Conservation (phyloP, 37 sponge, comb jelly and placozoan genomes). For the Ephydatia muelleri region DNA sequence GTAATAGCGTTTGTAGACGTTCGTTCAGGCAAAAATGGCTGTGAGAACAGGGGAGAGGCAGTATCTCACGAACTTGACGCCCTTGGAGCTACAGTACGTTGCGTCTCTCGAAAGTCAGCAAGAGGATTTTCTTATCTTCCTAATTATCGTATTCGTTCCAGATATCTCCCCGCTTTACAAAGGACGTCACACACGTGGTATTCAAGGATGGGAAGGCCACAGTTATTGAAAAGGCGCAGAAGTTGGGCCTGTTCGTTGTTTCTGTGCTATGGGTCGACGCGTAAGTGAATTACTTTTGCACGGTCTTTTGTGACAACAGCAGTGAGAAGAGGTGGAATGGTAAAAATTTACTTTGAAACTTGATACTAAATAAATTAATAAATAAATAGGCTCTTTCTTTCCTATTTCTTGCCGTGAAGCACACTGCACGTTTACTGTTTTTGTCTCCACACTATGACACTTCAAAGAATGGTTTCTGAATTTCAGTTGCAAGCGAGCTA, state of each 20-base stretch:
- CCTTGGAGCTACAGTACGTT: constrained; percentile 74
- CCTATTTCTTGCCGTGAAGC: no score
- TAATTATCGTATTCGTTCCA: not conserved
- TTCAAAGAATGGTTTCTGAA: not conserved
- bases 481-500: constrained; percentile 41
- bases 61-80: constrained; percentile 42
- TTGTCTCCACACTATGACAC: not conserved
- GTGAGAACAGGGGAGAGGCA: constrained; percentile 52
- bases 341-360: no score
- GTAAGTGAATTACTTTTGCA: constrained; percentile 32
- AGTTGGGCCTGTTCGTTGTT: constrained; percentile 36
- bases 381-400: no score
- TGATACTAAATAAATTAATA: no score
- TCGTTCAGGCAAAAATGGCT: constrained; percentile 50
- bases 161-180: constrained; percentile 52
- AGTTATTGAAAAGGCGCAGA: constrained; percentile 46
- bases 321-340: no score
- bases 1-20: constrained; percentile 76
- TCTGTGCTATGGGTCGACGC: constrained; percentile 73
- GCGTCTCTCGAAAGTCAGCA: not conserved
- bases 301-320: no score
- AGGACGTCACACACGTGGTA: constrained; percentile 70
- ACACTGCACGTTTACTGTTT: not conserved
- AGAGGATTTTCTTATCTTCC: not conserved
- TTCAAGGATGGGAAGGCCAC: constrained; percentile 62